Evolutionary conservation across 1,140 invertebrate genomes (phyloP).

Genomic region (Neodiprion fabricii): DNA sequence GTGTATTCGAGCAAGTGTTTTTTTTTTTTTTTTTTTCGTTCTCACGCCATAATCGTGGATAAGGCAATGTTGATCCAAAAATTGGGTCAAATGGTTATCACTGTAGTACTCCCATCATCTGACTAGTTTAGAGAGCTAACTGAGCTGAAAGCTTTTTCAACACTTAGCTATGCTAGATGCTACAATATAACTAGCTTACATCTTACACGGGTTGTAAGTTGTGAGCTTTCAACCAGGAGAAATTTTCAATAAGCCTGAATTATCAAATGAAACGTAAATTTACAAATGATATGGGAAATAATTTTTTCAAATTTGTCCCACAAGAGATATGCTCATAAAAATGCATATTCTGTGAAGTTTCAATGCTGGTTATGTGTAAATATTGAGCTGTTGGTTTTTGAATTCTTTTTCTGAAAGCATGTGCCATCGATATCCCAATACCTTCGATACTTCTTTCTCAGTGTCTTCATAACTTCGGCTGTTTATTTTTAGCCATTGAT

Average conservation of each 20-base stretch:
- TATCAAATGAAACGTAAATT: no score
- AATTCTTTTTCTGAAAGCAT: conserved; percentile 79
- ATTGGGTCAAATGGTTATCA: neutral
- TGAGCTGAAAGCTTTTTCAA: no score
- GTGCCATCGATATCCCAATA: conserved; percentile 74
- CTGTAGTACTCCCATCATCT: neutral
- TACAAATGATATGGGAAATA: neutral
- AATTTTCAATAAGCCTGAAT: no score
- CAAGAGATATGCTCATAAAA: neutral
- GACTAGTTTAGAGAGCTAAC: neutral
- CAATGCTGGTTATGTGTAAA: conserved; percentile 38
- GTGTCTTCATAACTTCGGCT: conserved; percentile 71
- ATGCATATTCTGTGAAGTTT: neutral
- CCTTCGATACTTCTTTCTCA: conserved; percentile 72
- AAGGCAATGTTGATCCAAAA: neutral
- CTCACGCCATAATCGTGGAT: neutral
- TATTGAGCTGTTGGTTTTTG: conserved; percentile 53
- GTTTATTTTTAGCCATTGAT: conserved; percentile 69
- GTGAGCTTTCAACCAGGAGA: no score
- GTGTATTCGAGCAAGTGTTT: neutral
- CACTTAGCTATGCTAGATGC: no score
- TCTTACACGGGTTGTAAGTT: no score
- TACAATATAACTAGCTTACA: no score
- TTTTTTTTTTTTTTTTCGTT: neutral
- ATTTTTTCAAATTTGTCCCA: neutral